Evolutionary conservation across 2,113 vertebrate species (phyloP).

Genomic region (Eudyptes chrysolophus): DNA sequence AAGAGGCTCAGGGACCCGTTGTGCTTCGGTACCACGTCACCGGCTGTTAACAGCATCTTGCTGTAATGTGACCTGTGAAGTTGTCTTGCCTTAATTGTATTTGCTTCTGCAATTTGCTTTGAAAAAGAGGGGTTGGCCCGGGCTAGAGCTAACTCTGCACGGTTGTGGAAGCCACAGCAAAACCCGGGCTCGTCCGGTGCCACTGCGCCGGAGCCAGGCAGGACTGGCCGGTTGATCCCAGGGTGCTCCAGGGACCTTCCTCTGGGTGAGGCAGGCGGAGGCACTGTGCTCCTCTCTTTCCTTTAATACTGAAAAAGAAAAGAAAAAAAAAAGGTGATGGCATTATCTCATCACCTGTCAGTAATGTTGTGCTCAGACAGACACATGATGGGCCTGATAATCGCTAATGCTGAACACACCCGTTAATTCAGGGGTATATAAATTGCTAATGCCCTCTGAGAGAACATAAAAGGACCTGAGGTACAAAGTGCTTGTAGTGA

Average conservation of each 20-base stretch:
- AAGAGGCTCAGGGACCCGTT: background rate
- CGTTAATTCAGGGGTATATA: rapidly evolving
- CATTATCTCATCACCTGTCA: background rate
- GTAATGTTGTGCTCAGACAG: background rate
- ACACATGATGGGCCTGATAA: rapidly evolving
- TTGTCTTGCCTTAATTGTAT: background rate
- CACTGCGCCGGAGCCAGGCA: rapidly evolving
- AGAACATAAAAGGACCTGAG: rapidly evolving
- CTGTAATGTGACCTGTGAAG: background rate
- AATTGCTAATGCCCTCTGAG: background rate
- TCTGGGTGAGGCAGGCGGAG: background rate
- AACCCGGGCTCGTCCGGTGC: background rate
- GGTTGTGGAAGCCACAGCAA: background rate
- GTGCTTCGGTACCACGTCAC: background rate
- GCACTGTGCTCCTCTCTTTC: background rate
- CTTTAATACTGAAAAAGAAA: background rate
- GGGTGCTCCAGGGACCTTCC: background rate
- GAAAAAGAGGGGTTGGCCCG: background rate
- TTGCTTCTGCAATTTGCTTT: background rate
- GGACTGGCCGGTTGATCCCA: background rate
- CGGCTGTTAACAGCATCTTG: background rate
- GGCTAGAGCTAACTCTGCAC: rapidly evolving
- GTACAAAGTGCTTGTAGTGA: background rate
- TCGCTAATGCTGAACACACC: rapidly evolving
- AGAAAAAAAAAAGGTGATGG: background rate